Evolutionary conservation across 2,113 vertebrate species (phyloP), one percentile per base, ranked within the genome.

Genomic region (Peromyscus maniculatus): DNA sequence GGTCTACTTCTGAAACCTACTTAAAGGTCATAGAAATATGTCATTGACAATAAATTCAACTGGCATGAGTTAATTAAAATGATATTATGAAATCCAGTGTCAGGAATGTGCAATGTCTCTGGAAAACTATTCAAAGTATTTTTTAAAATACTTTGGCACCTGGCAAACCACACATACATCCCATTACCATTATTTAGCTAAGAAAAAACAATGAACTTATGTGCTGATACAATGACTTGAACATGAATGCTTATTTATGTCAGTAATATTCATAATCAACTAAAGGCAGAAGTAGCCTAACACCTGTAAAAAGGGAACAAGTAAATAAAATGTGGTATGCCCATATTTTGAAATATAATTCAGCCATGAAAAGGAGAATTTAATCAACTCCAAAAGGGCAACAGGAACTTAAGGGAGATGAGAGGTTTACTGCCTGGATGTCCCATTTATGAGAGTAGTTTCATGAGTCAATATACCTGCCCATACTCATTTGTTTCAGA

Each of bases 61-160:
- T 16, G 12, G 86, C 5, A 52, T 13, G 15, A 91, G 39, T 67
- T 72, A 49, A 86, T 84, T 55, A 92, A 97, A 93, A 94, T 79
- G 66, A 92, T 62, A 62, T 84, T 22, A 46, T 46, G 72, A 95
- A 84, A 77, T 59, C 5, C 6, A 84, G 31, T 71, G 52, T 55
- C 64, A 75, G 21, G 49, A 75, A 71, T 72, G 12, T 64, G 82
- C 89, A 82, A 39, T 78, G n/a, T 43, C 36, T 94, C 94, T 71
- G 39, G 28, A 91, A 66, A 95, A 92, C 31, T 91, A 89, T 69
- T 69, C 59, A 8, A 21, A 16, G 57, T 36, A 57, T 64, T 71
- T 11, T 75, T 46, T 77, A 97, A 17, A 52, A 52, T 52, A 52
- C 10, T 8, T 52, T 64, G 13, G 36, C 19, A 91, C 36, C 86